These are phyloP conservation scores for Scelioninae gen. 1 DNA, from an alignment of 2,888 invertebrate genomes.

Conservation along the genomic window DNA sequence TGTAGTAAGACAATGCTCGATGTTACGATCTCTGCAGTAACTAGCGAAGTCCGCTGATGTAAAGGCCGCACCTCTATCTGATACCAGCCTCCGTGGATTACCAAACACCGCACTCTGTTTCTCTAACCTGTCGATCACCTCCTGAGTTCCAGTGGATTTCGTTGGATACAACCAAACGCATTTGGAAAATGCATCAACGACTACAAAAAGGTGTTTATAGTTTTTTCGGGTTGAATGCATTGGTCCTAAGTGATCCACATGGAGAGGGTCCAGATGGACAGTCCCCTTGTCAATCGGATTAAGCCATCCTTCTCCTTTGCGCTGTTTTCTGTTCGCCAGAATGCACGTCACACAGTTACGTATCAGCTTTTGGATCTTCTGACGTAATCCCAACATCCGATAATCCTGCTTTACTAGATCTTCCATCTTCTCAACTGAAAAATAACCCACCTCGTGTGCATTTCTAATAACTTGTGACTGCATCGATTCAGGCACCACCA, in stretches of 20 bases:
- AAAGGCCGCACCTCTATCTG: no score
- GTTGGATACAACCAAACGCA: no score
- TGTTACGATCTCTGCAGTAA: no score
- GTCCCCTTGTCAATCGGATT: constrained; percentile 76
- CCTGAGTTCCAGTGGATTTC: no score
- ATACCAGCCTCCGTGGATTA: no score
- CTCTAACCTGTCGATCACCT: no score
- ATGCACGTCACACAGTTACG: constrained; percentile 70
- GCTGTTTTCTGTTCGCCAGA: constrained; percentile 39
- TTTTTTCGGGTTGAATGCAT: constrained; percentile 73
- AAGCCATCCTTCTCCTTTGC: constrained; percentile 74
- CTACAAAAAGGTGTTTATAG: constrained; percentile 53
- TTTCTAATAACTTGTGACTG: neutral
- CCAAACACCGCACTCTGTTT: no score
- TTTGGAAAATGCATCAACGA: no score
- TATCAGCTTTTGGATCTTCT: constrained; percentile 65
- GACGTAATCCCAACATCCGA: constrained; percentile 71
- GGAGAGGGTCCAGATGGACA: constrained; percentile 72
- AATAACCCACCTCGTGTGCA: constrained; percentile 45
- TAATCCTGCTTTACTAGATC: constrained; percentile 70
- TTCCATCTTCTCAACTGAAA: constrained; percentile 47
- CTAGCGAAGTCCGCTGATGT: no score
- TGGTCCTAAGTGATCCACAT: constrained; percentile 80
- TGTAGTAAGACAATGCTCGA: no score
- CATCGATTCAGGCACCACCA: constrained; percentile 3